Evolutionary conservation across 2,888 invertebrate species (phyloP).

Genomic region (Cylindroiulus punctatus): DNA sequence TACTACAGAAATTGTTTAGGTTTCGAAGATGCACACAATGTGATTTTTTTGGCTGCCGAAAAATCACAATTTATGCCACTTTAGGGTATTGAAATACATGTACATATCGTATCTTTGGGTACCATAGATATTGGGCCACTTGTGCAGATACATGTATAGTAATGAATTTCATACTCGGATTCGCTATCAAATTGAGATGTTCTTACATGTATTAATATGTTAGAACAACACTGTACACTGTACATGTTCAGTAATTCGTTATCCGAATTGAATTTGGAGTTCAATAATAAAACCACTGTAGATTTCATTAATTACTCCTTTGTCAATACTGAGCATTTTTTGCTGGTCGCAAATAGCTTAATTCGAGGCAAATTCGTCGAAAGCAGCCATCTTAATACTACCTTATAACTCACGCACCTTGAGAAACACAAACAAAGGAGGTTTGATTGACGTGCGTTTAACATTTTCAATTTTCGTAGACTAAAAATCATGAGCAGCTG

Average conservation of each 20-base stretch:
- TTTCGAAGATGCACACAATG: neutral
- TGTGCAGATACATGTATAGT: no score
- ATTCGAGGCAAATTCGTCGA: constrained; percentile 20
- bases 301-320: constrained; percentile 15
- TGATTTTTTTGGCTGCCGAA: no score
- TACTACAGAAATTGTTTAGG: constrained; percentile 13
- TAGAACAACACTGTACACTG: no score
- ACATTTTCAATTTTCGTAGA: constrained; percentile 33
- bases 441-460: constrained; percentile 4
- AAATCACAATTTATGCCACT: no score
- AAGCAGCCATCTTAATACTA: neutral
- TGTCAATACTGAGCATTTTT: neutral
- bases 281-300: neutral
- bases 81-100: no score
- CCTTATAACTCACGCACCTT: constrained; percentile 29
- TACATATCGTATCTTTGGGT: no score
- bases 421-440: constrained; percentile 12
- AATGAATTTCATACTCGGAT: no score
- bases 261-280: no score
- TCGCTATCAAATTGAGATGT: no score
- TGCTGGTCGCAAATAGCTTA: neutral
- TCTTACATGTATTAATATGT: no score
- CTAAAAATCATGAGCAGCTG: constrained; percentile 16
- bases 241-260: no score
- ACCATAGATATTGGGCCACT: no score